A percentile compares a stretch with the other conserved stretches of the same genome.
phyloP scores from a whole-genome alignment of 2,888 invertebrate species.

The Nasonovia ribisnigri region DNA sequence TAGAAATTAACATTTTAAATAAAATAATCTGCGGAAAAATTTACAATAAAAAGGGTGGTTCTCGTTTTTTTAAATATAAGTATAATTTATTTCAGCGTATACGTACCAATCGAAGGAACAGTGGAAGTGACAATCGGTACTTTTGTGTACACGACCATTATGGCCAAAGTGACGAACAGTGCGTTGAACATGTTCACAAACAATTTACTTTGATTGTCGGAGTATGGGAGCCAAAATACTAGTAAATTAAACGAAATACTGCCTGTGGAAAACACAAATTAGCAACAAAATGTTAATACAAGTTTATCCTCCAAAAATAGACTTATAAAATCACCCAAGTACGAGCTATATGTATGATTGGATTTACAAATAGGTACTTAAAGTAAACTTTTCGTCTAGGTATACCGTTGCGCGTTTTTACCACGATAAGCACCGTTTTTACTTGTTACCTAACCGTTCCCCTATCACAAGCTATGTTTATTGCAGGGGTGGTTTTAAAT shows the following conservation, averaged over 20 bases:
- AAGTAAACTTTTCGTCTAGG: not conserved
- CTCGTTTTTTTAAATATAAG: not conserved
- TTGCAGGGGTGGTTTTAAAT: too few species aligned
- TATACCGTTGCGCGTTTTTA: not conserved
- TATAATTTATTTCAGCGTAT: not conserved
- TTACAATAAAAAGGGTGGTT: not conserved
- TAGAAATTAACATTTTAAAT: not conserved
- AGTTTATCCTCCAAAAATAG: not conserved
- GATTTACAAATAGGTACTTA: not conserved
- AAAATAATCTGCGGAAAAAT: not conserved
- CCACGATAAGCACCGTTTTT: not conserved
- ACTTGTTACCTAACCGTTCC: too few species aligned
- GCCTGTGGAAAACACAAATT: constrained; percentile 26
- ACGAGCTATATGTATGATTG: not conserved
- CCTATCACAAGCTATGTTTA: too few species aligned
- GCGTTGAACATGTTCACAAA: constrained; percentile 49
- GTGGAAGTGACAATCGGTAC: constrained; percentile 44
- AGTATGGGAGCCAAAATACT: constrained; percentile 54
- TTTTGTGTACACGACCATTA: constrained; percentile 33
- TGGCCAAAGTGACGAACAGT: not conserved
- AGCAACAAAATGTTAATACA: not conserved
- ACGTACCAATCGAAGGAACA: constrained; percentile 50
- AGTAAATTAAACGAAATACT: constrained; percentile 51
- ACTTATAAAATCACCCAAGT: not conserved
- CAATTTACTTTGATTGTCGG: constrained; percentile 38